Base-by-base conservation (phyloP, 2,113 vertebrate species). In the Rynchops niger region DNA sequence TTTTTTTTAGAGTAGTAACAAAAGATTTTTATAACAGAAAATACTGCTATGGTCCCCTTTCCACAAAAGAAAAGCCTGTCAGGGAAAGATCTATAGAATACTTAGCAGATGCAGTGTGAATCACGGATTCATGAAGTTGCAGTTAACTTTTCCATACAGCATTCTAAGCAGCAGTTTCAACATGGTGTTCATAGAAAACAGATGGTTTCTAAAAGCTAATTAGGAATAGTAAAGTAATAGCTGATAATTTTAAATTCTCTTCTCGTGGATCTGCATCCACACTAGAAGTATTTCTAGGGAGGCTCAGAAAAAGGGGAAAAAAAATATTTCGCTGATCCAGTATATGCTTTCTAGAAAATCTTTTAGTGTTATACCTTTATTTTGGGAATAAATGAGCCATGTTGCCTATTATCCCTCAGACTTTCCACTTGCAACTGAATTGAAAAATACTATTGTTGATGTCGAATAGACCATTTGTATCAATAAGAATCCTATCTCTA, bases 151-250 rank as follows among this genome's bases (percentile, higher is more conserved):
- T 94, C 63, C 42, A 26, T 93, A 49, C 8, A 10, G 62, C 72
- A n/a, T 27, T 88, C 45, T 79, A 72, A 56, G 91, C 67, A 83
- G 63, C 82, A 92, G 59, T 94, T 95, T 73, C 82, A 90, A 73
- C 59, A 19, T 38, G 27, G 15, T 65, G 36, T 74, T 95, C 49
- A 40, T 22, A 58, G 45, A 66, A 95, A 91, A 70, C 67, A 95
- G 88, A 80, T 90, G 53, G 80, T 83, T 81, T 66, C n/a, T 74
- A 53, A 77, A 88, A 96, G 45, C 83, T 88, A 80, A 86, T 90
- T 86, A 86, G 36, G 53, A 93, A 80, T 73, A 73, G 12, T 77
- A 63, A 86, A 88, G 32, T 66, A 92, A 65, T 81, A 7, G 0
- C n/a, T 62, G 83, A 70, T 88, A 80, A 83, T 73, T 88, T 86